A percentile compares a stretch with the other conserved stretches of the same genome.
Evolutionary conservation across 2,113 vertebrate species (phyloP).

Genomic region (Cyphomyrus discorhynchus): DNA sequence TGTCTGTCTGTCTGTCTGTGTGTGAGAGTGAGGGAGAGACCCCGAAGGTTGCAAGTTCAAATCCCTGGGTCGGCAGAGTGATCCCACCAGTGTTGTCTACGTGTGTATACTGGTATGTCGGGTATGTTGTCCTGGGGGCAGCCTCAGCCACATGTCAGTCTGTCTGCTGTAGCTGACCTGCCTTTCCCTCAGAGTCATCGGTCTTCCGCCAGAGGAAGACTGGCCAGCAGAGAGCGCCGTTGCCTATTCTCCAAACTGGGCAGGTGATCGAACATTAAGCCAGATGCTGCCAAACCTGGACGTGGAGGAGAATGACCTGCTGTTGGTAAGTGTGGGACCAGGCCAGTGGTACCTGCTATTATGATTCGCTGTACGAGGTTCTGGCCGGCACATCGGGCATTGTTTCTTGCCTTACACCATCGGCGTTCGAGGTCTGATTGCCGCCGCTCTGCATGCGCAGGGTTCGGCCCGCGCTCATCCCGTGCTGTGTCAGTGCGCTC

Average conservation of each 20-base stretch:
- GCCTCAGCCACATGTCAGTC: neutral
- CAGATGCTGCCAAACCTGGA: conserved; percentile 42
- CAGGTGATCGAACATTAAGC: conserved; percentile 18
- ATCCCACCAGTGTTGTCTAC: neutral
- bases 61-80: neutral
- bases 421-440: neutral
- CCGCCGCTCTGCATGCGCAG: neutral
- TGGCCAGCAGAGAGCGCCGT: conserved; percentile 56
- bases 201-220: conserved; percentile 53
- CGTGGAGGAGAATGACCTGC: conserved; percentile 47
- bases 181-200: conserved; percentile 47
- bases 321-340: conserved; percentile 44
- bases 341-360: neutral
- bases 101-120: neutral
- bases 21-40: neutral
- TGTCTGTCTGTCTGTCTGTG: neutral
- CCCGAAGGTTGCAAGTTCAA: neutral
- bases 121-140: neutral
- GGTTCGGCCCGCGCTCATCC: neutral
- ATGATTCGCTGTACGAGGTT: neutral
- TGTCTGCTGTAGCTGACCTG: neutral
- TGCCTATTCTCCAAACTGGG: conserved; percentile 42
- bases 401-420: neutral
- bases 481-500: neutral
- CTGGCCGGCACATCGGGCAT: neutral